These are phyloP conservation scores for Rachycentron canadum DNA, from an alignment of 2,797 vertebrate genomes.

Conservation along the genomic window DNA sequence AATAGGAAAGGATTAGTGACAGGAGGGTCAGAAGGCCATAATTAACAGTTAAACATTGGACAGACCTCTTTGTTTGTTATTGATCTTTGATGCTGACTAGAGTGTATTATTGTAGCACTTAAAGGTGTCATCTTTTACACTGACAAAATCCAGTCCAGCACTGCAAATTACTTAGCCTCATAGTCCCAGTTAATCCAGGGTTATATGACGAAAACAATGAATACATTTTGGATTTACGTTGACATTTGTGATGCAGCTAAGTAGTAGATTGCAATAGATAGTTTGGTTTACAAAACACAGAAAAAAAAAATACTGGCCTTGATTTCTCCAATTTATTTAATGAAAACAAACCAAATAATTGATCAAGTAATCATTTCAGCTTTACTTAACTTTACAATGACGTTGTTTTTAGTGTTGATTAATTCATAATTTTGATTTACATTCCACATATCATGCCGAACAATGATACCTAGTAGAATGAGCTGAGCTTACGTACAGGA, in stretches of 20 bases:
- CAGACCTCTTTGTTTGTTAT: conserved; percentile 36
- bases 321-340: no score
- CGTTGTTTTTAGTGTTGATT: not conserved
- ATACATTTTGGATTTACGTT: not conserved
- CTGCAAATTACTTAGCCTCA: not conserved
- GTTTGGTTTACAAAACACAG: not conserved
- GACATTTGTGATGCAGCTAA: not conserved
- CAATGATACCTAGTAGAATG: not conserved
- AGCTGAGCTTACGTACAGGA: not conserved
- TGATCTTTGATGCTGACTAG: conserved; percentile 10
- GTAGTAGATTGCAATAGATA: no score
- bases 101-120: conserved; percentile 6
- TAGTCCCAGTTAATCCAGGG: not conserved
- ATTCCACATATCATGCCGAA: not conserved
- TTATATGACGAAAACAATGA: not conserved
- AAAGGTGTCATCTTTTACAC: not conserved
- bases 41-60: conserved; percentile 25
- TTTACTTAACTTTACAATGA: not conserved
- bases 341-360: not conserved
- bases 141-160: conserved; percentile 12
- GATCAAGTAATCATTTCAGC: not conserved
- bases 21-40: conserved; percentile 36
- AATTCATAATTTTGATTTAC: not conserved
- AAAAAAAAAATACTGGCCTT: not conserved
- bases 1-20: conserved; percentile 45